Percentiles rank a stretch among this genome's conserved stretches.
Evolutionary conservation across 2,113 vertebrate species (phyloP).

Genomic region (Phrynosoma platyrhinos): DNA sequence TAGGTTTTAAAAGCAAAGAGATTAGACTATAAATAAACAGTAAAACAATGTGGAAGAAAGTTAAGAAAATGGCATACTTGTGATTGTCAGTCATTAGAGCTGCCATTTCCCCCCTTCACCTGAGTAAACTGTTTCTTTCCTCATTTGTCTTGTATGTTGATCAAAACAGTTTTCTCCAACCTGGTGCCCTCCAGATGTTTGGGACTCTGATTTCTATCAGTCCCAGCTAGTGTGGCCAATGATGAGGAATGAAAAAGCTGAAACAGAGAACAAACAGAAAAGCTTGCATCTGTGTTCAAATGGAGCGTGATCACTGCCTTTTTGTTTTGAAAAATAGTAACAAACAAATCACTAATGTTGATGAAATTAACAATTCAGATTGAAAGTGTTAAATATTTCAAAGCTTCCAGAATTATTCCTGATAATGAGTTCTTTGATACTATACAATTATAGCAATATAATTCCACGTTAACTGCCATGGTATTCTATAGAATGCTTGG

Average conservation of each 20-base stretch:
- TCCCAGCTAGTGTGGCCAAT: background rate
- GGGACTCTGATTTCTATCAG: background rate
- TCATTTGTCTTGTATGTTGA: background rate
- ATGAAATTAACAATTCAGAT: background rate
- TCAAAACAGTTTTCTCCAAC: background rate
- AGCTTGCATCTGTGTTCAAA: background rate
- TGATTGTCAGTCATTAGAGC: background rate
- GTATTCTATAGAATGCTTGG: no score
- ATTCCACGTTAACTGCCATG: no score
- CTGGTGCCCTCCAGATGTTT: background rate
- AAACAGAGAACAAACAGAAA: background rate
- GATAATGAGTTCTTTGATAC: background rate
- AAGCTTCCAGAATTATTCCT: background rate
- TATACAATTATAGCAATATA: no score
- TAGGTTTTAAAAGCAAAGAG: background rate
- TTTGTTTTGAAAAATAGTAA: background rate
- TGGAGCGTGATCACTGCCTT: no score
- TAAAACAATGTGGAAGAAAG: background rate
- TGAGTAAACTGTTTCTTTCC: background rate
- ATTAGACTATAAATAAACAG: background rate
- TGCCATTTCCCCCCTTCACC: background rate
- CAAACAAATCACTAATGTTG: background rate
- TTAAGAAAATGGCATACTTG: background rate
- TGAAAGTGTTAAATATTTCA: background rate
- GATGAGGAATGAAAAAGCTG: background rate